Evolutionary conservation across 2,113 vertebrate genomes (phyloP).

Genomic region (Pelmatolapia mariae): DNA sequence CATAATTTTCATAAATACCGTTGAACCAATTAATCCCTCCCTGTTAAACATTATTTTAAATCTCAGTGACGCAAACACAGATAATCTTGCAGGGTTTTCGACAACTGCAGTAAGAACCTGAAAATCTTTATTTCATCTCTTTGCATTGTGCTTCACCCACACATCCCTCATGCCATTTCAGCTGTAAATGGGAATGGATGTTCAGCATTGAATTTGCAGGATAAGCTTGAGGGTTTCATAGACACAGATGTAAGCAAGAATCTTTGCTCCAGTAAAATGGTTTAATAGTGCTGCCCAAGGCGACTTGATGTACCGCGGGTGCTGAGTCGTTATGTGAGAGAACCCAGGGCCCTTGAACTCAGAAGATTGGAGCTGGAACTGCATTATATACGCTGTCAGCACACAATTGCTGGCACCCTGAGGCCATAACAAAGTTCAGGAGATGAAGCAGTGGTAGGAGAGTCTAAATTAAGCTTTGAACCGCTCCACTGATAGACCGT

Average conservation of each 20-base stretch:
- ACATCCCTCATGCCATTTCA: neutral
- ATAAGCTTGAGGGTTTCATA: slow-evolving; percentile 31
- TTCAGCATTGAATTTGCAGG: neutral
- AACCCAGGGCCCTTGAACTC: slow-evolving; percentile 40
- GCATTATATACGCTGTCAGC: slow-evolving; percentile 42
- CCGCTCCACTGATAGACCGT: neutral
- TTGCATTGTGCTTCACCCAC: slow-evolving; percentile 13
- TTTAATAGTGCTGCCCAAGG: slow-evolving; percentile 42
- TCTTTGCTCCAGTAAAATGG: slow-evolving; percentile 46
- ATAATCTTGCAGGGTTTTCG: slow-evolving; percentile 10
- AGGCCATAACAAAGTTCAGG: slow-evolving; percentile 58
- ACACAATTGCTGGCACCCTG: slow-evolving; percentile 34
- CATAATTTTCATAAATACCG: neutral
- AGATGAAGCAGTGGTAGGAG: slow-evolving; percentile 34
- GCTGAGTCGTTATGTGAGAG: slow-evolving; percentile 33
- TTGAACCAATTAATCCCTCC: slow-evolving; percentile 6
- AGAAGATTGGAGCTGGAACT: slow-evolving; percentile 40
- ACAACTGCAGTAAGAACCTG: neutral
- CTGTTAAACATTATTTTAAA: slow-evolving; percentile 9
- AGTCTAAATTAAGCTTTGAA: slow-evolving; percentile 49
- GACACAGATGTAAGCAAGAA: slow-evolving; percentile 41
- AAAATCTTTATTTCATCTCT: slow-evolving; percentile 32
- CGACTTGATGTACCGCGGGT: slow-evolving; percentile 14
- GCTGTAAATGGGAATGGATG: slow-evolving; percentile 11
- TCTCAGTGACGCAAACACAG: slow-evolving; percentile 11